These are phyloP conservation scores for Otus scops DNA, from an alignment of 2,797 vertebrate species.

Conservation along the genomic window DNA sequence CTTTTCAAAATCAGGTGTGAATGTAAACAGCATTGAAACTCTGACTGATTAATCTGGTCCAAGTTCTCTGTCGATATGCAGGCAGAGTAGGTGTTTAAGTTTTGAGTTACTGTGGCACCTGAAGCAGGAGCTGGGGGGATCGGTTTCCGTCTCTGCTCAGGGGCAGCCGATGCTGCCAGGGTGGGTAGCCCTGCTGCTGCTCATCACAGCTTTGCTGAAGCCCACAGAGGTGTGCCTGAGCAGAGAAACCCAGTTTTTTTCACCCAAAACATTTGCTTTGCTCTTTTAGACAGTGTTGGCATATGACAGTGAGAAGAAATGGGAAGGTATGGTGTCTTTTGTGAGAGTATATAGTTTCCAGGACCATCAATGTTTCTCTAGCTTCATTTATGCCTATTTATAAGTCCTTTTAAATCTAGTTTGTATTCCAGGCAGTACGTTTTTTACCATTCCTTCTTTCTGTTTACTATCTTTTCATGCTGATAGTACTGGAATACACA, in stretches of 20 bases:
- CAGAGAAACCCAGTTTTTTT: neutral
- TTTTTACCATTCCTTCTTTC: neutral
- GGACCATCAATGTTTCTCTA: neutral
- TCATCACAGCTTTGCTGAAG: neutral
- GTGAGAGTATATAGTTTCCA: neutral
- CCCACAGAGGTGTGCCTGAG: fast-evolving
- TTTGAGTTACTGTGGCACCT: neutral
- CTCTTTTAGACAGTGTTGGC: neutral
- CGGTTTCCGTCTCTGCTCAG: neutral
- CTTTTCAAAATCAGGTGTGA: neutral
- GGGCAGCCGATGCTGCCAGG: neutral
- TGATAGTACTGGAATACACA: neutral
- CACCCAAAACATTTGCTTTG: neutral
- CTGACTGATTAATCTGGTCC: neutral
- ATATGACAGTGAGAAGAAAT: neutral
- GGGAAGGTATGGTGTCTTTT: neutral
- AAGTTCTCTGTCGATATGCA: fast-evolving
- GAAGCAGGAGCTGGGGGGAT: neutral
- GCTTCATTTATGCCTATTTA: neutral
- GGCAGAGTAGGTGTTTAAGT: neutral
- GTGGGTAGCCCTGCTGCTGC: fast-evolving
- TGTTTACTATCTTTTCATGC: neutral
- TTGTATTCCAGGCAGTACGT: neutral
- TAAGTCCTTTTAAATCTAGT: neutral
- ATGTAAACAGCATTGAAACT: neutral